These are phyloP conservation scores for Chelonus insularis DNA, from an alignment of 1,140 invertebrate species.

Conservation along the genomic window DNA sequence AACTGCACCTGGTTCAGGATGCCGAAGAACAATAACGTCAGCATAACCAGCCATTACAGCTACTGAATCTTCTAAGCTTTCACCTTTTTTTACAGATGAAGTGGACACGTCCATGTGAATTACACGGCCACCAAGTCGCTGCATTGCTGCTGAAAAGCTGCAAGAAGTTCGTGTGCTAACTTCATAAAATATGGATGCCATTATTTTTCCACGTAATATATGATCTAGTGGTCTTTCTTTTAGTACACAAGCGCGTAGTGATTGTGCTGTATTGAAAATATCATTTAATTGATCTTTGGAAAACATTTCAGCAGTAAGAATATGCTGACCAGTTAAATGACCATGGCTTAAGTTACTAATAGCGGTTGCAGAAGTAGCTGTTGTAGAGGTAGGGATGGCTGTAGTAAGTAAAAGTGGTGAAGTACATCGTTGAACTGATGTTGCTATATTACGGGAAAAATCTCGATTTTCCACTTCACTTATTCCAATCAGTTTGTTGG, in stretches of 20 bases:
- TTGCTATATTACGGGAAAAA: conserved; percentile 4
- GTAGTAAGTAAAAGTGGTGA: conserved; percentile 52
- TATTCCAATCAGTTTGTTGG: conserved; percentile 28
- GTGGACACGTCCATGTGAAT: conserved; percentile 85
- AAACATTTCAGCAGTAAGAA: conserved; percentile 85
- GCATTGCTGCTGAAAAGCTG: conserved; percentile 96
- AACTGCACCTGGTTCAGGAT: conserved; percentile 92
- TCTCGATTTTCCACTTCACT: conserved; percentile 33
- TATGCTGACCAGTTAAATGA: conserved; percentile 73
- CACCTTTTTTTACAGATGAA: conserved; percentile 96
- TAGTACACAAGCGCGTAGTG: conserved; percentile 77
- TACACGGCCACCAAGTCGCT: conserved; percentile 89
- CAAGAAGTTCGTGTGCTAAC: conserved; percentile 94
- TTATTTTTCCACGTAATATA: conserved; percentile 87
- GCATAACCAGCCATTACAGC: conserved; percentile 83
- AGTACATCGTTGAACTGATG: conserved; percentile 35
- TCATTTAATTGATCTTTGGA: conserved; percentile 89
- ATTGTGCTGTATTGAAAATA: conserved; percentile 92
- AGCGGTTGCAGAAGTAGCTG: conserved; percentile 30
- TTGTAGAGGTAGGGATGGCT: conserved; percentile 33
- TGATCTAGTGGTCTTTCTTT: conserved; percentile 86
- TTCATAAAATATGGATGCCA: conserved; percentile 98
- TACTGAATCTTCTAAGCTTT: conserved; percentile 89
- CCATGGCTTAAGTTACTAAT: conserved; percentile 52
- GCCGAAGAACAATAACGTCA: conserved; percentile 91